Conservation (phyloP, 2,888 invertebrate genomes). For the Drosophila robusta region DNA sequence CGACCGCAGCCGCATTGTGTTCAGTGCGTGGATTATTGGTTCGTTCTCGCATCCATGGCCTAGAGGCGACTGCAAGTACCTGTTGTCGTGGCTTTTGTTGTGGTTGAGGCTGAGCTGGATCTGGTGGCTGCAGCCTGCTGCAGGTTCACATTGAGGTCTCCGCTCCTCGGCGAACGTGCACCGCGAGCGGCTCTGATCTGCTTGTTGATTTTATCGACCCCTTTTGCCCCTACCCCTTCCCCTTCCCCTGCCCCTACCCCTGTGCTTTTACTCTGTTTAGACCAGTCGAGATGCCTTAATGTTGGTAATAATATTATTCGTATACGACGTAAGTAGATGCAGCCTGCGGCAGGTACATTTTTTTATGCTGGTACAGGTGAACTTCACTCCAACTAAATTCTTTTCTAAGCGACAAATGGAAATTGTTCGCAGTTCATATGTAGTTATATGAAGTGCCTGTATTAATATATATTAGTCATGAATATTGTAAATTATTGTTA, state of each 20-base stretch:
- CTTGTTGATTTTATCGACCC: slow-evolving; percentile 51
- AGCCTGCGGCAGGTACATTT: slow-evolving; percentile 81
- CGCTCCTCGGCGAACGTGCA: slow-evolving; percentile 67
- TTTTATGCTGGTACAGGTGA: slow-evolving; percentile 85
- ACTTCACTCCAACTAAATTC: slow-evolving; percentile 28
- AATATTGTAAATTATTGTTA: neutral
- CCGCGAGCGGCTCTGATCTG: slow-evolving; percentile 56
- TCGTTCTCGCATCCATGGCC: slow-evolving; percentile 76
- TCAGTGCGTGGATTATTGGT: slow-evolving; percentile 76
- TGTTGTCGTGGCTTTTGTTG: slow-evolving; percentile 75
- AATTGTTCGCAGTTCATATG: slow-evolving; percentile 11
- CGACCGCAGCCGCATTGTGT: slow-evolving; percentile 67
- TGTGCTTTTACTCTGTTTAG: slow-evolving; percentile 39
- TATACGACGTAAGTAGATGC: slow-evolving; percentile 55
- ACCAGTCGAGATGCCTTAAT: slow-evolving; percentile 63
- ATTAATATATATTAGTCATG: neutral
- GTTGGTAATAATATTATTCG: slow-evolving; percentile 77
- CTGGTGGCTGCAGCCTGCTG: slow-evolving; percentile 68
- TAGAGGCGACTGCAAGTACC: slow-evolving; percentile 73
- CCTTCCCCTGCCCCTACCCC: slow-evolving; percentile 1
- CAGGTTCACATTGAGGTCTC: slow-evolving; percentile 60
- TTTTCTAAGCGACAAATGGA: slow-evolving; percentile 23
- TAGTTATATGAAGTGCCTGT: slow-evolving; percentile 4
- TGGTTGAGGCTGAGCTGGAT: slow-evolving; percentile 48
- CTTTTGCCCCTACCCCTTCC: slow-evolving; percentile 16